Percentiles rank a stretch among this genome's conserved stretches.
These are phyloP conservation scores for Phoxinus phoxinus DNA, from an alignment of 2,113 vertebrate species.

Conservation along the genomic window DNA sequence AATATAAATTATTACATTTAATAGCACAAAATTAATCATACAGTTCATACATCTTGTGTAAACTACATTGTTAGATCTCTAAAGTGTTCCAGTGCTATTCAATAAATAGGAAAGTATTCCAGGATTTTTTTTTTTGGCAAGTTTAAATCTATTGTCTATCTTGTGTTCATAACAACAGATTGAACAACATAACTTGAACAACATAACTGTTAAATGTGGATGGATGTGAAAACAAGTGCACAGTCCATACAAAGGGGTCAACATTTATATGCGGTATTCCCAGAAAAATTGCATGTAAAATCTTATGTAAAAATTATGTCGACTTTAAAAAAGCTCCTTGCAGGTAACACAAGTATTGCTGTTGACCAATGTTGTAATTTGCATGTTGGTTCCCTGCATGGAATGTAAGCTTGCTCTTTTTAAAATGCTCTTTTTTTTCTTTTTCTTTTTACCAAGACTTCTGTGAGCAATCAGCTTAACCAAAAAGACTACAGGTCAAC, in stretches of 20 bases:
- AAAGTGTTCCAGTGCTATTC: not conserved
- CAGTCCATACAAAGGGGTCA: not conserved
- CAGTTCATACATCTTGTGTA: not conserved
- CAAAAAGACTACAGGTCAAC: too few species aligned
- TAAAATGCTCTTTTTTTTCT: too few species aligned
- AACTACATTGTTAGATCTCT: not conserved
- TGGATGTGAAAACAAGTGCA: not conserved
- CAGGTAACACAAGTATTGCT: too few species aligned
- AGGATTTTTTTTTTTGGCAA: not conserved
- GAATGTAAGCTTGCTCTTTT: too few species aligned
- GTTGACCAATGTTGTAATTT: too few species aligned
- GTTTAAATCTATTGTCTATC: not conserved
- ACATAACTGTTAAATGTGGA: not conserved
- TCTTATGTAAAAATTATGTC: too few species aligned
- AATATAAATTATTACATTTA: not conserved
- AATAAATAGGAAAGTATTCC: constrained; percentile 9
- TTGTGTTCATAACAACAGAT: constrained; percentile 19
- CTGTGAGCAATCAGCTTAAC: too few species aligned
- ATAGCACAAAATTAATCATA: not conserved
- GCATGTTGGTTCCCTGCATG: too few species aligned
- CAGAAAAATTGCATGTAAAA: not conserved
- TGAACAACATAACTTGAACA: constrained; percentile 1
- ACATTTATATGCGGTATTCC: not conserved
- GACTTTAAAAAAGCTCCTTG: not conserved
- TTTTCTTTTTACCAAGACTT: too few species aligned